phyloP scores from a whole-genome alignment of 2,888 invertebrate species.

The Drosophila yooni region DNA sequence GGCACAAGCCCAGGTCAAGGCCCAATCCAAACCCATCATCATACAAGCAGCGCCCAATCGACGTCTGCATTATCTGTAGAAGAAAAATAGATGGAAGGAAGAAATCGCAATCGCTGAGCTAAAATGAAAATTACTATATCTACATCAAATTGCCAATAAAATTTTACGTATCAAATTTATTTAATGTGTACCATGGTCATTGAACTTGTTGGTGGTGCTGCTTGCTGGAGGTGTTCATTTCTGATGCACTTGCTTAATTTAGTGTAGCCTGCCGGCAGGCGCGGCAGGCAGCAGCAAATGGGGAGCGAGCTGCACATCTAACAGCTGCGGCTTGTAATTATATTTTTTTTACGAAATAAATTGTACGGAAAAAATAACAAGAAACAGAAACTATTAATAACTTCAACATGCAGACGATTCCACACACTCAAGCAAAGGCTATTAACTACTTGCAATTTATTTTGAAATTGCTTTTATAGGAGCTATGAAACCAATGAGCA shows the following conservation, averaged over 20 bases:
- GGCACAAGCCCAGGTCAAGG: constrained; percentile 7
- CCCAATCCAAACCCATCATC: constrained; percentile 9
- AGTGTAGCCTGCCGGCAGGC: constrained; percentile 58
- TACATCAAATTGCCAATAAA: constrained; percentile 71
- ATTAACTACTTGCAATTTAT: no score
- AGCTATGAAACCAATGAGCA: not conserved
- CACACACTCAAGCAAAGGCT: constrained; percentile 1
- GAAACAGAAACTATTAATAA: not conserved
- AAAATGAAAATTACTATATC: constrained; percentile 28
- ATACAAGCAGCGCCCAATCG: constrained; percentile 69
- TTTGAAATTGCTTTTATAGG: not conserved
- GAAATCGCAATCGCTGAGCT: constrained; percentile 1
- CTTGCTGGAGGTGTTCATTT: not conserved
- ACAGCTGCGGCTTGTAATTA: constrained; percentile 67
- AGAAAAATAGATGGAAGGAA: not conserved
- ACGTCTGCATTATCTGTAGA: constrained; percentile 61
- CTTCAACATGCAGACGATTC: not conserved
- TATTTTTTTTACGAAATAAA: constrained; percentile 63
- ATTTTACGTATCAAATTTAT: constrained; percentile 45
- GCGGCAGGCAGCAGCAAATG: constrained; percentile 22
- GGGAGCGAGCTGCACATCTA: constrained; percentile 50
- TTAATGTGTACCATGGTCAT: constrained; percentile 35
- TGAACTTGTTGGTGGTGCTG: constrained; percentile 34
- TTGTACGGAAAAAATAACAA: constrained; percentile 31
- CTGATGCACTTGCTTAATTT: constrained; percentile 44